phyloP scores from a whole-genome alignment of 2,888 invertebrate genomes.

The Cheilosia variabilis region DNA sequence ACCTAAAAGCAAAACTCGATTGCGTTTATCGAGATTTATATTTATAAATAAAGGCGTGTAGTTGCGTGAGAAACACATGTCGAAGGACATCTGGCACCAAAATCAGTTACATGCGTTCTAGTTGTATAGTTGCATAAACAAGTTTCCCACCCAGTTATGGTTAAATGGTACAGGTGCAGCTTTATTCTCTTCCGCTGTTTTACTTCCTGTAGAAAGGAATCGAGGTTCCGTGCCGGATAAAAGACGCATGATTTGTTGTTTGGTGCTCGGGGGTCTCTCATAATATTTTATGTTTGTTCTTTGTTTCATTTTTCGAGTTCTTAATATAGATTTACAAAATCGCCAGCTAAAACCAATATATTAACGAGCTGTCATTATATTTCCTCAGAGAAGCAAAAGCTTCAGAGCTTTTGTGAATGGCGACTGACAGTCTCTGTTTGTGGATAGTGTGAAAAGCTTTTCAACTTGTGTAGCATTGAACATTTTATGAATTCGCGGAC shows the following conservation, averaged over 20 bases:
- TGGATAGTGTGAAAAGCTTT: slow-evolving; percentile 3
- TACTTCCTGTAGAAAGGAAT: slow-evolving; percentile 54
- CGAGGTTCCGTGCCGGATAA: slow-evolving; percentile 45
- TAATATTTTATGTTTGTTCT: slow-evolving; percentile 7
- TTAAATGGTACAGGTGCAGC: slow-evolving; percentile 38
- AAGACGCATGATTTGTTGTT: slow-evolving; percentile 3
- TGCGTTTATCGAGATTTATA: slow-evolving; percentile 24
- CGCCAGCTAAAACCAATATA: neutral
- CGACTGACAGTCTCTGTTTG: slow-evolving; percentile 27
- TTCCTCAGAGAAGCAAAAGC: no score
- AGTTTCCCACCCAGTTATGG: slow-evolving; percentile 34
- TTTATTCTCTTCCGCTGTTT: slow-evolving; percentile 39
- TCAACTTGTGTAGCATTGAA: neutral
- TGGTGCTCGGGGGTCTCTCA: neutral
- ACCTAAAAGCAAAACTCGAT: neutral
- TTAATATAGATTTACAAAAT: slow-evolving; percentile 26
- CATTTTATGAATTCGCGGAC: neutral
- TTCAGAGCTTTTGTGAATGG: slow-evolving; percentile 49
- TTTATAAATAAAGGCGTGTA: slow-evolving; percentile 18
- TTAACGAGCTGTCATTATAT: neutral
- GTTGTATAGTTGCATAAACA: slow-evolving; percentile 18
- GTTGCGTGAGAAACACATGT: slow-evolving; percentile 25
- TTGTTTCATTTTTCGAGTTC: slow-evolving; percentile 11
- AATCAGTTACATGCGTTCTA: slow-evolving; percentile 43
- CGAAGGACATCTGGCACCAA: slow-evolving; percentile 31